Percentiles rank a stretch among this genome's conserved stretches.
Evolutionary conservation across 2,113 vertebrate species (phyloP).

Genomic region (Nannobrachium achirus): DNA sequence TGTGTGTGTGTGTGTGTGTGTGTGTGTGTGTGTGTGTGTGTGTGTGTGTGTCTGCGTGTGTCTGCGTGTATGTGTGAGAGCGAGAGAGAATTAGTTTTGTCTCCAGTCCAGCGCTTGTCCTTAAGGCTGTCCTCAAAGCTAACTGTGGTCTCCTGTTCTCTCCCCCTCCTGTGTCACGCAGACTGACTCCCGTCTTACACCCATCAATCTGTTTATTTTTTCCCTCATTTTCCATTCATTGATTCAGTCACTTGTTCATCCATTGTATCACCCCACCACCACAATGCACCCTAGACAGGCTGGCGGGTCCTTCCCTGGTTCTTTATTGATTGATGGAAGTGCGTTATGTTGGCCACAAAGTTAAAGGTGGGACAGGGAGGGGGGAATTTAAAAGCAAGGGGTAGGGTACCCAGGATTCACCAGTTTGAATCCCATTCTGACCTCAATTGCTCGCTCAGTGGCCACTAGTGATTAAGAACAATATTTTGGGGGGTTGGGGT

Average conservation of each 20-base stretch:
- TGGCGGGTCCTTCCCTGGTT: constrained; percentile 30
- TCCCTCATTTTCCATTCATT: constrained; percentile 33
- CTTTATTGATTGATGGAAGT: constrained; percentile 43
- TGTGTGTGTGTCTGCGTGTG: constrained; percentile 6
- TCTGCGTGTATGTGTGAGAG: background rate
- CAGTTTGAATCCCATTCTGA: background rate
- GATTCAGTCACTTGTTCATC: constrained; percentile 45
- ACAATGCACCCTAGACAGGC: constrained; percentile 17
- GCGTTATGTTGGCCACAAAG: constrained; percentile 16
- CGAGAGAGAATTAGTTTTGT: background rate
- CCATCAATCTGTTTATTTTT: constrained; percentile 37
- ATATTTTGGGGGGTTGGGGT: too few species aligned
- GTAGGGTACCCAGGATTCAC: background rate
- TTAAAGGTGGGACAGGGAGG: constrained; percentile 6
- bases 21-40: constrained; percentile 19
- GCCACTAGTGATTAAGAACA: too few species aligned
- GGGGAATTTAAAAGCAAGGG: background rate
- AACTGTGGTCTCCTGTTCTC: constrained; percentile 50
- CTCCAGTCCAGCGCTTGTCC: constrained; percentile 16
- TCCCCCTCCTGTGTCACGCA: constrained; percentile 45
- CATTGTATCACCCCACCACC: constrained; percentile 44
- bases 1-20: too few species aligned
- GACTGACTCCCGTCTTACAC: constrained; percentile 39
- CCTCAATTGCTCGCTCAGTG: too few species aligned
- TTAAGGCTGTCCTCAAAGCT: constrained; percentile 34